A percentile compares a stretch with the other conserved stretches of the same genome.
phyloP scores from a whole-genome alignment of 2,888 invertebrate species.

The Mamestra brassicae region DNA sequence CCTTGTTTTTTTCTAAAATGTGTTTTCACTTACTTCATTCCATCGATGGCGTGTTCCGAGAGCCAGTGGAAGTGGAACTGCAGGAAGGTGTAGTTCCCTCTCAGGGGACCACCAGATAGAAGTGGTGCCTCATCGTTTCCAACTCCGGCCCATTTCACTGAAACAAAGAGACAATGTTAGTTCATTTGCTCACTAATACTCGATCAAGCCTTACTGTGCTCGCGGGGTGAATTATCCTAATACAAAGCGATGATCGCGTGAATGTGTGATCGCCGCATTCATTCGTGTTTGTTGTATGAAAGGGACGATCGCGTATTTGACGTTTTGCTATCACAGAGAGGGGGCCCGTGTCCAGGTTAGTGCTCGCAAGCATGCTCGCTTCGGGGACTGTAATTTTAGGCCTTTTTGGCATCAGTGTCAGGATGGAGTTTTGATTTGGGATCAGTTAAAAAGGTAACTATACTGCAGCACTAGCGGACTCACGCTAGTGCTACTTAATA shows the following conservation, averaged over 20 bases:
- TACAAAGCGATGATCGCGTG: no score
- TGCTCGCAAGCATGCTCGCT: neutral
- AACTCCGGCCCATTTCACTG: slow-evolving; percentile 80
- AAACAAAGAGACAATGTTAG: slow-evolving; percentile 18
- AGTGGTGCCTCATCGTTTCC: slow-evolving; percentile 72
- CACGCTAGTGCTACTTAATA: no score
- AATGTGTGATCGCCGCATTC: no score
- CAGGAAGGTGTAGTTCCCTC: slow-evolving; percentile 92
- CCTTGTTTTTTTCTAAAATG: no score
- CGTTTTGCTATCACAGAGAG: neutral
- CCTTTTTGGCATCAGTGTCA: no score
- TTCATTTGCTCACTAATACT: neutral
- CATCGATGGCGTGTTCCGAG: slow-evolving; percentile 95
- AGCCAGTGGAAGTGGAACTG: slow-evolving; percentile 97
- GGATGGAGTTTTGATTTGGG: neutral
- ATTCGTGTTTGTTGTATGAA: no score
- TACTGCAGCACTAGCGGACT: no score
- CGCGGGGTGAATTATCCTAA: no score
- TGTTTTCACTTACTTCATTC: slow-evolving; percentile 87
- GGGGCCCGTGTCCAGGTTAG: no score
- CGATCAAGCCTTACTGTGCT: neutral
- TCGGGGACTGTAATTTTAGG: no score
- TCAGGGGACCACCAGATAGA: slow-evolving; percentile 91
- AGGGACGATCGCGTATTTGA: no score
- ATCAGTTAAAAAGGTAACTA: neutral